Evolutionary conservation across 2,113 vertebrate genomes (phyloP), one percentile per base, ranked within the genome.

Genomic region (Mustela nigripes): DNA sequence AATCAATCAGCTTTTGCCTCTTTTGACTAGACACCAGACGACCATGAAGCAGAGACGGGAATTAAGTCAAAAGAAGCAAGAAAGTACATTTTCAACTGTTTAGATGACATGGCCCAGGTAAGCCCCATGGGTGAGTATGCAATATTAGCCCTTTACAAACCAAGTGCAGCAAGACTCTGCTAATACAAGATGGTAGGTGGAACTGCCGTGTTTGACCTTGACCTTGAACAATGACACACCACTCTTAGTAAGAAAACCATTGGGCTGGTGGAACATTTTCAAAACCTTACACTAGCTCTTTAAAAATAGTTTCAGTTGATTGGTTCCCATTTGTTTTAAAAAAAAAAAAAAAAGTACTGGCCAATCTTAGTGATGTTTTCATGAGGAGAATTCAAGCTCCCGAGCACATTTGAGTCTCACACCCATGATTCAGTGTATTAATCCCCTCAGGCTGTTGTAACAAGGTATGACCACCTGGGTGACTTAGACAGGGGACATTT

Each of bases 61-160:
- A 99, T 99, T 98, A 99, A 99, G 98, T 99, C 99, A 60, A 99
- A 99, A 98, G 99, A 99, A 98, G 99, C 99, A 87, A 99, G 99
- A 97, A 99, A 99, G 98, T 99, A 99, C 98, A 99, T 99, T 99
- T 99, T 99, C 98, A 99, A 99, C 99, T 99, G 99, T 98, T 98
- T 99, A 99, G 99, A 99, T 98, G 99, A 99, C 82, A 99, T 99
- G 99, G 99, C 99, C 69, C 99, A 99, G 99, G 99, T 99, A 99
- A 98, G 98, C 36, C 31, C 91, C 12, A 15, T 97, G 98, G 98
- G 97, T 97, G 95, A 87, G 33, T 18, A 33, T 48, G 26, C 56
- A 76, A 1, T 5, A 45, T 31, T 78, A 78, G 14, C 94, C n/a
- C 58, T 71, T 95, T 60, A 39, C 63, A 87, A 36, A 31, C 69